These are phyloP conservation scores for Bubo bubo DNA, from an alignment of 2,113 vertebrate genomes.

Conservation along the genomic window DNA sequence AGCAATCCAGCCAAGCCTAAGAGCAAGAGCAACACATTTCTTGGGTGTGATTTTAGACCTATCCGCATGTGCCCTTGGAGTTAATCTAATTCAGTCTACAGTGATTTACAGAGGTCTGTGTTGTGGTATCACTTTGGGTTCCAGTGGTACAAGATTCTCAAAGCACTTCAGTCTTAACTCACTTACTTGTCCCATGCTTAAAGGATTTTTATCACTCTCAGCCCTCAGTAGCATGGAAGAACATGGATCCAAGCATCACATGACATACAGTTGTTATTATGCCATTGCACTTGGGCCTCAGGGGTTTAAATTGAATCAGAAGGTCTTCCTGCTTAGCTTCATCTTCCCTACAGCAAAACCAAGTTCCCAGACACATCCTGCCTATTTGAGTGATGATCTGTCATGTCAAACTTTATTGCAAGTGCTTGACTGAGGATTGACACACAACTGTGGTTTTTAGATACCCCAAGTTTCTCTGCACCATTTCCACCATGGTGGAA, in stretches of 20 bases:
- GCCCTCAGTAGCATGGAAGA: neutral
- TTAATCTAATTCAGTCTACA: neutral
- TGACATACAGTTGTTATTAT: neutral
- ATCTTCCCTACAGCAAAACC: neutral
- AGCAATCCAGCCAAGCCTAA: neutral
- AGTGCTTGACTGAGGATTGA: neutral
- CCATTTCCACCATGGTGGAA: accelerated
- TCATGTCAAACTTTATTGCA: neutral
- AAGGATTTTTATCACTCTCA: neutral
- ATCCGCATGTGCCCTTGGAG: neutral
- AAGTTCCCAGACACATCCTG: neutral
- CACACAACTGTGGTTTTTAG: neutral
- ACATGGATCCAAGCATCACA: neutral
- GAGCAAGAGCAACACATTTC: neutral
- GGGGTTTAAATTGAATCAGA: neutral
- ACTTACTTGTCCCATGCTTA: neutral
- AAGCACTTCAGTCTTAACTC: neutral
- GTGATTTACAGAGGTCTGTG: neutral
- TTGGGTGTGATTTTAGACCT: neutral
- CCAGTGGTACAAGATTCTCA: neutral
- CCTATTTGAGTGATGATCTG: neutral
- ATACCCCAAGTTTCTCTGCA: neutral
- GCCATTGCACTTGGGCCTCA: neutral
- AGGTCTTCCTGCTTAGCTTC: neutral
- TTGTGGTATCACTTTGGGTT: neutral